Conservation (phyloP, 2,888 invertebrate species). For the Invenusta paracnida region DNA sequence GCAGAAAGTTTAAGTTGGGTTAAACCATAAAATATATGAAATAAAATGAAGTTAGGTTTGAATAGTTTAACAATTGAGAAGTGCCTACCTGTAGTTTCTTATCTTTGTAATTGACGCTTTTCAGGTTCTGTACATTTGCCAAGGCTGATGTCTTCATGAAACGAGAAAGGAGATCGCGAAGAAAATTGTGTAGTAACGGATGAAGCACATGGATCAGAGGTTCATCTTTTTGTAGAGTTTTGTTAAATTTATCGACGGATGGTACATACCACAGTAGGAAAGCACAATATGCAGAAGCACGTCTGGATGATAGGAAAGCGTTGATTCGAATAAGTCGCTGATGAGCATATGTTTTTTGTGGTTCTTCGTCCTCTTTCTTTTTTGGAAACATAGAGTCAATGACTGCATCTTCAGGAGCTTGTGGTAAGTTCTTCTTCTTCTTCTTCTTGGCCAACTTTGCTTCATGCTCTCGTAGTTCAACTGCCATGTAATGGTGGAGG, state of each 20-base stretch:
- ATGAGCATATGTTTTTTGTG: background rate
- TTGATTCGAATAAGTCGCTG: background rate
- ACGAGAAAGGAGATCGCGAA: background rate
- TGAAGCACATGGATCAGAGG: background rate
- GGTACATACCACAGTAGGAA: background rate
- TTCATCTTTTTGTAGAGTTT: conserved; percentile 12
- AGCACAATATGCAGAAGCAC: background rate
- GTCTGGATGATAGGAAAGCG: background rate
- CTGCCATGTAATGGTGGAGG: conserved; percentile 10
- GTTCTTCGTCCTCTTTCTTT: background rate
- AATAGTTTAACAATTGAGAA: background rate
- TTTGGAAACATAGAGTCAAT: background rate
- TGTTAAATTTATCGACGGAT: conserved; percentile 3
- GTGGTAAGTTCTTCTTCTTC: background rate
- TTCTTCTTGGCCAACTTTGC: conserved; percentile 16
- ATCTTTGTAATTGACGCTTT: too few relatives aligned
- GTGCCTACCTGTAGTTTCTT: too few relatives aligned
- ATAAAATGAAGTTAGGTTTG: too few relatives aligned
- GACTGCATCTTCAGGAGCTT: background rate
- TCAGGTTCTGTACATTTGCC: too few relatives aligned
- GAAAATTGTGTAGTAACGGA: background rate
- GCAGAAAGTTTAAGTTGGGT: too few relatives aligned
- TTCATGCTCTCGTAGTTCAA: background rate
- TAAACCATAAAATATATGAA: too few relatives aligned
- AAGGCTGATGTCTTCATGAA: too few relatives aligned